Evolutionary conservation across 1,140 invertebrate genomes (phyloP).

Genomic region (Eriocheir sinensis): DNA sequence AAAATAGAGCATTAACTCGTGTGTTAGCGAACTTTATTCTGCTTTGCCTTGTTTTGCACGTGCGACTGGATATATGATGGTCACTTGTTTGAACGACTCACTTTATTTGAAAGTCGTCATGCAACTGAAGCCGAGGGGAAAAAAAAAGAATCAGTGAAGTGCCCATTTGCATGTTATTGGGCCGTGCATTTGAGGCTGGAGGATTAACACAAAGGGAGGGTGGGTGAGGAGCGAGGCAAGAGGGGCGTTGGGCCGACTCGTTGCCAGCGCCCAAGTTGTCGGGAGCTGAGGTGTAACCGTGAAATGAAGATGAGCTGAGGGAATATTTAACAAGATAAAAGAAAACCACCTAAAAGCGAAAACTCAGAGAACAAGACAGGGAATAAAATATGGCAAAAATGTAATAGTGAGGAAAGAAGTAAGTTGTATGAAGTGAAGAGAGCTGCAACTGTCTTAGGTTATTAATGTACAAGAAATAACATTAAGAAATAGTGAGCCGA

Average conservation of each 20-base stretch:
- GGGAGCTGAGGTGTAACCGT: too few species aligned
- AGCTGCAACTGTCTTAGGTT: too few species aligned
- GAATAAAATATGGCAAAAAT: too few species aligned
- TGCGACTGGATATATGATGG: background rate
- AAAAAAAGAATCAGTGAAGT: background rate
- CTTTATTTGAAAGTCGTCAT: background rate
- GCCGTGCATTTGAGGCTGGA: background rate
- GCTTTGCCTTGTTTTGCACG: background rate
- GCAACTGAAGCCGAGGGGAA: background rate
- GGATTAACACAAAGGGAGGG: background rate
- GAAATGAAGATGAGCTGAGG: background rate
- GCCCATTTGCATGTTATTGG: constrained; percentile 24
- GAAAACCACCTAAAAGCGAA: too few species aligned
- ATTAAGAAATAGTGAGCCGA: too few species aligned
- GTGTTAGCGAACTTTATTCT: background rate
- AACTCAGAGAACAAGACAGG: too few species aligned
- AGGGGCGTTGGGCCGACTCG: background rate
- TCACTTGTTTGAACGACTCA: background rate
- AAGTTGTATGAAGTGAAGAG: too few species aligned
- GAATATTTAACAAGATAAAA: too few species aligned
- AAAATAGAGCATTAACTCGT: background rate
- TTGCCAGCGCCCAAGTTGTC: background rate
- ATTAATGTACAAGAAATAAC: too few species aligned
- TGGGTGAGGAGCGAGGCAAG: background rate
- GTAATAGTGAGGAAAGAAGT: too few species aligned